Evolutionary conservation across 2,113 vertebrate species (phyloP), one percentile per base, ranked within the genome.

Genomic region (Pangasianodon gigas): DNA sequence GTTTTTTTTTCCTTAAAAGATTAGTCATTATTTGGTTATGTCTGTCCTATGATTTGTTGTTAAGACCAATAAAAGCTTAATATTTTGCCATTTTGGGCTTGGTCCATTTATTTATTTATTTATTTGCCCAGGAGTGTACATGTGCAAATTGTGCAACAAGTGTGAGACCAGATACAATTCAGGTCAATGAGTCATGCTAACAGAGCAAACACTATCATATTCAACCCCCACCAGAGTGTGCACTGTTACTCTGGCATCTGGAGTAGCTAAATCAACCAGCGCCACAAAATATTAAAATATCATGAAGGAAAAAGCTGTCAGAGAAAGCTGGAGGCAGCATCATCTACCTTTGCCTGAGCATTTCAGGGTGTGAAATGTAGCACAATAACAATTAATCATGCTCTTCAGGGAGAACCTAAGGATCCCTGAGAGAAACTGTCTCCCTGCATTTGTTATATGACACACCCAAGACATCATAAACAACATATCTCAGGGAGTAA

Each of bases 341-440:
- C 75, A 62, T 18, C 86, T 87, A 77, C 48, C 65, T 44, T 81
- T 48, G 85, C 80, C 88, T 90, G 56, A 81, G 88, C 86, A 87
- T 88, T 75, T 89, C 87, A 85, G 84, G 51, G 62, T 82, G 86
- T 62, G 71, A 88, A 88, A 87, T 87, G 90, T 60, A 88, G 80
- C 79, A 89, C 82, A 91, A 92, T 92, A 91, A 90, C 84, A 86
- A 88, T 93, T 91, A 91, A 92, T 92, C 90, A 92, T 11, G 46
- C 80, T 80, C 87, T 91, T 89, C 71, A n/a, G 85, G 89, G 87
- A 89, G 79, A 74, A 74, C 18, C 87, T 87, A 89, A 60, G 83
- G 74, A 46, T 83, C 90, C 91, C 88, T 67, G 62, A 90, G 77
- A 91, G 88, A 89, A 90, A 88, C 90, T 79, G 86, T 91, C 91